Evolutionary conservation across 2,113 vertebrate species (phyloP), one percentile per base, ranked within the genome.

Genomic region (Mobula birostris): DNA sequence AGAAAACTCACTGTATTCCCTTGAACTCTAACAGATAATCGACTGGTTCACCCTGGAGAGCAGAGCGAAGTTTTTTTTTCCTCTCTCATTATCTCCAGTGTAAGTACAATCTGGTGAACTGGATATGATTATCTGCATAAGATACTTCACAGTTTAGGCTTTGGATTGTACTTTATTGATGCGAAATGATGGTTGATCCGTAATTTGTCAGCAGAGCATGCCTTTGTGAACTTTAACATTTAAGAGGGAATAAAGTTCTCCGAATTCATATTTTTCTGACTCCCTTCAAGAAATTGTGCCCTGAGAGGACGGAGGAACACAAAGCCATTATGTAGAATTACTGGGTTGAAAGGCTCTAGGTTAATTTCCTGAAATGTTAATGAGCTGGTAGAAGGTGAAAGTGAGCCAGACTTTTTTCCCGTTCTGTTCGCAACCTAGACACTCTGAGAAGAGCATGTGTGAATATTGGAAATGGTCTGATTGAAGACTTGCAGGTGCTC

Each of bases 31-130:
- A 82, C 79, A 82, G 79, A 82, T 79, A 79, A 79, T 79, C 77
- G 27, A 15, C 77, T 36, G 77, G 32, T 79, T 79, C 77, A 79
- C 79, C 36, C 36, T 17, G 17, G 79, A 82, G 79, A 40, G 5
- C 40, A 48, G 36, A 82, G 12, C 36, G 40, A 82, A 82, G n/a
- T 40, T 48, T 19, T 82, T 82, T 79, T n/a, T 74, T 4, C 40
- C 40, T 40, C 32, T 82, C 79, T 82, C 36, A 82, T 15, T 82
- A 48, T 40, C 29, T 82, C 32, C 79, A 82, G 79, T 82, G 36
- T 82, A 82, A 82, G 79, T 82, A 82, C 79, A n/a, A 82, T 48
- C 19, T 82, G 79, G 32, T 82, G 79, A 82, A 82, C 77, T 79
- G 77, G 77, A 79, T 79, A 32, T 79, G 77, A 79, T 74, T 74